These are phyloP conservation scores for Seriola aureovittata DNA, from an alignment of 2,113 vertebrate genomes.

Conservation along the genomic window DNA sequence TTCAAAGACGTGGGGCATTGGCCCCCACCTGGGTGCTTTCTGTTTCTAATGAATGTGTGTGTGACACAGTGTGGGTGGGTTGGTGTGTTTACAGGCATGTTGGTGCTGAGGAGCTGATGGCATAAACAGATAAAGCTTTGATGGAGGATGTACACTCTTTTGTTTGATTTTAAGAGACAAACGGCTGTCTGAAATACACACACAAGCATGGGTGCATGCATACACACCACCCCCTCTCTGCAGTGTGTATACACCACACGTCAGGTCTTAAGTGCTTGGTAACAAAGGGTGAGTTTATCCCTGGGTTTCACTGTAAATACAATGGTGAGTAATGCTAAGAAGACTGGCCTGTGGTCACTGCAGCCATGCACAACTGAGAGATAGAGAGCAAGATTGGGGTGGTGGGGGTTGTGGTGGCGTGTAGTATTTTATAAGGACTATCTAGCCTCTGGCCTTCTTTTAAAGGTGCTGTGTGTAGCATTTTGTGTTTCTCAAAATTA, in stretches of 20 bases:
- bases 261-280: conserved; percentile 72
- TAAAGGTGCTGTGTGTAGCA: conserved; percentile 10
- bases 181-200: conserved; percentile 54
- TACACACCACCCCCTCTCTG: conserved; percentile 36
- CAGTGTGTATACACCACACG: conserved; percentile 58
- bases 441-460: conserved; percentile 1
- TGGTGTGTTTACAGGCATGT: conserved; percentile 68
- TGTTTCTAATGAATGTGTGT: conserved; percentile 33
- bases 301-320: conserved; percentile 69
- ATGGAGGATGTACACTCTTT: conserved; percentile 70
- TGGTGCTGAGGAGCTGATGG: conserved; percentile 70
- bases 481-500: conserved; percentile 16
- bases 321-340: conserved; percentile 65
- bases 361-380: conserved; percentile 33
- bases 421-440: conserved; percentile 16
- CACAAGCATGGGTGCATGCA: conserved; percentile 29
- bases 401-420: neutral
- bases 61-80: conserved; percentile 57
- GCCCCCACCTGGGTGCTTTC: conserved; percentile 29
- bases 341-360: conserved; percentile 43
- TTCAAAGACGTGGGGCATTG: neutral
- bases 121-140: conserved; percentile 79
- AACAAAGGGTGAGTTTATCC: conserved; percentile 76
- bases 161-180: conserved; percentile 80
- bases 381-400: neutral